Conservation (phyloP, 2,797 vertebrate genomes). For the Cetoscarus ocellatus region DNA sequence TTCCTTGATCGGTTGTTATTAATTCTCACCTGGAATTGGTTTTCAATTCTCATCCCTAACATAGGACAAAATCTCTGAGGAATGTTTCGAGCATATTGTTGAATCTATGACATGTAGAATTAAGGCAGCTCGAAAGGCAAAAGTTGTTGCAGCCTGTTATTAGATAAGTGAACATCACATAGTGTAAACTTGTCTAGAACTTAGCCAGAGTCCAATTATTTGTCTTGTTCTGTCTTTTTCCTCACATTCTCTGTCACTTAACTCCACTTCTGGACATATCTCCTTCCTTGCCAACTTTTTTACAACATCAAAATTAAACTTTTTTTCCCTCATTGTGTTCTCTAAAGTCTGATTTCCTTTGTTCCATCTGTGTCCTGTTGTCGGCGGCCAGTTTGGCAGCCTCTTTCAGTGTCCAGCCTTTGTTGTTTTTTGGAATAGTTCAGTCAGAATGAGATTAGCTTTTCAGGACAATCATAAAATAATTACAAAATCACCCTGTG, state of each 20-base stretch:
- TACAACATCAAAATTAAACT: background rate
- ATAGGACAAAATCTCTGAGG: too few relatives aligned
- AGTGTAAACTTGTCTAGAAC: too few relatives aligned
- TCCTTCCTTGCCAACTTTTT: background rate
- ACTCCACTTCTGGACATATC: background rate
- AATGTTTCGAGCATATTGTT: too few relatives aligned
- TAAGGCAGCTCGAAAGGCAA: too few relatives aligned
- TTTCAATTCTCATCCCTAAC: too few relatives aligned
- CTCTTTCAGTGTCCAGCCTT: background rate
- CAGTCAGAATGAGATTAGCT: background rate
- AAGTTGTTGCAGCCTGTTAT: too few relatives aligned
- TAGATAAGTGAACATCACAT: too few relatives aligned
- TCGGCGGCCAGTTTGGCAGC: background rate
- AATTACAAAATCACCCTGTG: background rate
- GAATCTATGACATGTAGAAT: too few relatives aligned
- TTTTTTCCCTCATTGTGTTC: background rate
- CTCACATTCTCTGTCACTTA: background rate
- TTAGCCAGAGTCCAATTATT: too few relatives aligned
- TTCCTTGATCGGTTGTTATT: too few relatives aligned
- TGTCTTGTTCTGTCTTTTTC: background rate
- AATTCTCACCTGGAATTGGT: too few relatives aligned
- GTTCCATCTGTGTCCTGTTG: background rate
- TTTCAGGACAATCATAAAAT: conserved; percentile 14
- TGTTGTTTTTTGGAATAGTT: conserved; percentile 6
- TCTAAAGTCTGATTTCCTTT: conserved; percentile 2